Percentiles rank a stretch among this genome's conserved stretches.
phyloP scores from a whole-genome alignment of 2,797 vertebrate genomes.

The Neopelma chrysocephalum region DNA sequence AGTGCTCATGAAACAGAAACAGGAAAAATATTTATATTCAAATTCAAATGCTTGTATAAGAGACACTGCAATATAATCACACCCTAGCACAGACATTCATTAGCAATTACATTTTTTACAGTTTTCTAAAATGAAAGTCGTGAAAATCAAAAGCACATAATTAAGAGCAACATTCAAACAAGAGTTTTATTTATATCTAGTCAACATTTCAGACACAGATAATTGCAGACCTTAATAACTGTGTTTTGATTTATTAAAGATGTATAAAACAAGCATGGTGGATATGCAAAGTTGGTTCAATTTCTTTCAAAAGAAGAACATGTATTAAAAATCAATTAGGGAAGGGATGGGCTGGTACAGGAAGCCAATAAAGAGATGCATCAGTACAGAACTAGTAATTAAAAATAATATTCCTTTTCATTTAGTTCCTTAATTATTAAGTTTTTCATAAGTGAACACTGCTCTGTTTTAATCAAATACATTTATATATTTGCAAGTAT shows the following conservation, averaged over 20 bases:
- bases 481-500: neutral
- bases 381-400: neutral
- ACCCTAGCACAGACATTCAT: neutral
- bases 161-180: slow-evolving; percentile 42
- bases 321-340: slow-evolving; percentile 31
- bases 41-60: neutral
- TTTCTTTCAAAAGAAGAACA: neutral
- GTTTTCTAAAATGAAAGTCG: slow-evolving; percentile 23
- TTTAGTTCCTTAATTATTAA: neutral
- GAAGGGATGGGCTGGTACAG: neutral
- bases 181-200: slow-evolving; percentile 14
- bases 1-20: neutral
- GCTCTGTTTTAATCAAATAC: neutral
- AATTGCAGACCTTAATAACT: slow-evolving; percentile 58
- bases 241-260: slow-evolving; percentile 42
- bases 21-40: neutral
- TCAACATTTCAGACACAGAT: slow-evolving; percentile 40
- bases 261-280: neutral
- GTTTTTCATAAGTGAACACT: neutral
- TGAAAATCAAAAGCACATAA: slow-evolving; percentile 45
- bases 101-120: slow-evolving; percentile 36
- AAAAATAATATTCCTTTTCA: neutral
- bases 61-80: slow-evolving; percentile 4
- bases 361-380: neutral
- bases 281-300: neutral